Evolutionary conservation across 2,888 invertebrate genomes (phyloP).

Genomic region (Chrysolina haemoptera): DNA sequence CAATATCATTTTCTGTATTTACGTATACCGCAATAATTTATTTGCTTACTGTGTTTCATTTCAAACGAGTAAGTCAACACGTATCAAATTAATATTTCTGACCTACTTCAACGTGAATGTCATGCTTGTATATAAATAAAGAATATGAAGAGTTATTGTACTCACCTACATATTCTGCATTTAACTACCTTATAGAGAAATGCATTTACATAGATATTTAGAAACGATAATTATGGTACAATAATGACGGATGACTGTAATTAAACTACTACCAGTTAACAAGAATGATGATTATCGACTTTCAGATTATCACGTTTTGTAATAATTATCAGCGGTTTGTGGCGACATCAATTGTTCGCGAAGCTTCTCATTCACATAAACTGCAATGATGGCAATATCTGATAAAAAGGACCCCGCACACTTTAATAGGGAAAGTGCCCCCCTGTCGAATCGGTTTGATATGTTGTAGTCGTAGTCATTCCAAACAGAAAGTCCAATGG

Average conservation of each 20-base stretch:
- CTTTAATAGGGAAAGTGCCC: too few relatives aligned
- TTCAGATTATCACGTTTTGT: neutral
- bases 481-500: too few relatives aligned
- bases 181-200: conserved; percentile 11
- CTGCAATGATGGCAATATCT: too few relatives aligned
- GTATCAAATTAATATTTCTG: conserved; percentile 20
- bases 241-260: conserved; percentile 9
- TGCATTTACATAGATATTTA: conserved; percentile 6
- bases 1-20: neutral
- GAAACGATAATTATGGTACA: conserved; percentile 7
- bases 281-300: neutral
- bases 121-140: conserved; percentile 25
- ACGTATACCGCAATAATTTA: neutral
- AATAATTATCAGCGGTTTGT: neutral
- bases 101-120: conserved; percentile 11
- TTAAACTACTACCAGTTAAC: neutral
- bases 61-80: neutral
- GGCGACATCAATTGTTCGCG: too few relatives aligned
- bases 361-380: too few relatives aligned
- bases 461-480: too few relatives aligned
- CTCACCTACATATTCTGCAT: conserved; percentile 3
- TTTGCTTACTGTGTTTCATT: conserved; percentile 13
- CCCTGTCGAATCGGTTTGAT: too few relatives aligned
- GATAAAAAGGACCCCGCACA: too few relatives aligned
- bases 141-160: conserved; percentile 23